phyloP scores from a whole-genome alignment of 2,797 vertebrate species.

The Dromococcyx pavoninus region DNA sequence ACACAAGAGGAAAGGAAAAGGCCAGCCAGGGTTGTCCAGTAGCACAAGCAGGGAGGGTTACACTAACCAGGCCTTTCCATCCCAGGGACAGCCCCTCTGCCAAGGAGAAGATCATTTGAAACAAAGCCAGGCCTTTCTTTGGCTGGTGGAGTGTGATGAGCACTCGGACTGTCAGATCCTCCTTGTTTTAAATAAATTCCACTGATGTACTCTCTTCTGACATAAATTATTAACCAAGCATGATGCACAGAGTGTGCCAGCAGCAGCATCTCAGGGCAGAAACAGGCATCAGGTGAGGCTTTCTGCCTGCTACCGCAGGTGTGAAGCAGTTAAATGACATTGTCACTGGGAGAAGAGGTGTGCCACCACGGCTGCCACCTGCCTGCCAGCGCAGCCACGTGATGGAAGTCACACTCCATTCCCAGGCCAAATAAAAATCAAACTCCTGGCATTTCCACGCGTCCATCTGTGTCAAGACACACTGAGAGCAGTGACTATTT shows the following conservation, averaged over 20 bases:
- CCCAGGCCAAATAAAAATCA: background rate
- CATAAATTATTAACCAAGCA: slow-evolving; percentile 12
- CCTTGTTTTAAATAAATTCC: slow-evolving; percentile 20
- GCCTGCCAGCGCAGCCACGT: accelerated
- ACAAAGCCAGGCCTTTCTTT: background rate
- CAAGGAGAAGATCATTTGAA: background rate
- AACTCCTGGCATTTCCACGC: background rate
- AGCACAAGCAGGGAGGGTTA: background rate
- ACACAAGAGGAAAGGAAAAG: background rate
- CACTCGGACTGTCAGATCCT: background rate
- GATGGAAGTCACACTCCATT: background rate
- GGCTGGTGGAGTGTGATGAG: background rate
- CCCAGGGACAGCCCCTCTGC: background rate
- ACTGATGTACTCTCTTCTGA: background rate
- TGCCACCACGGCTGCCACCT: background rate
- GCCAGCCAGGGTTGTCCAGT: background rate
- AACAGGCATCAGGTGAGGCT: slow-evolving; percentile 4
- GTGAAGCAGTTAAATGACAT: background rate
- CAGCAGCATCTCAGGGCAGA: background rate
- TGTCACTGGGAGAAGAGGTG: background rate
- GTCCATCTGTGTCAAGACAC: accelerated
- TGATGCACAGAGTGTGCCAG: background rate
- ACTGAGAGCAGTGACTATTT: background rate
- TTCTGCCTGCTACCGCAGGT: background rate
- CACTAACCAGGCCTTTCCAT: background rate